Evolutionary conservation across 2,113 vertebrate species (phyloP).

Genomic region (Indicator maculatus): DNA sequence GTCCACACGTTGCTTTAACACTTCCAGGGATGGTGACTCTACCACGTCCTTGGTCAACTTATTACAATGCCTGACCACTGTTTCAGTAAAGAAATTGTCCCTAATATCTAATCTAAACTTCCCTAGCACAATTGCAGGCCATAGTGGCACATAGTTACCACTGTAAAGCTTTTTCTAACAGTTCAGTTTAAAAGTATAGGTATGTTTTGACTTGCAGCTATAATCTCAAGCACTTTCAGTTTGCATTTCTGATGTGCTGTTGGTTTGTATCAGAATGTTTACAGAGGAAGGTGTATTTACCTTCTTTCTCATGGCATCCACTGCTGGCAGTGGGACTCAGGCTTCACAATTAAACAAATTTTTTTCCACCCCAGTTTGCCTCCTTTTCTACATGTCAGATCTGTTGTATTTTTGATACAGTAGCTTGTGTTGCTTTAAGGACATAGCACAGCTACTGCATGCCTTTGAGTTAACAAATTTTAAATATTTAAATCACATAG

Average conservation of each 20-base stretch:
- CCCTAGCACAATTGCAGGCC: too few relatives aligned
- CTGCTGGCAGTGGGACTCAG: background rate
- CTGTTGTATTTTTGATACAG: conserved; percentile 18
- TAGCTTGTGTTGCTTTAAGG: conserved; percentile 1
- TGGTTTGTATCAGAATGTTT: background rate
- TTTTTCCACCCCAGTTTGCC: background rate
- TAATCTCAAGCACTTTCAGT: background rate
- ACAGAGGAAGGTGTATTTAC: background rate
- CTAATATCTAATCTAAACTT: too few relatives aligned
- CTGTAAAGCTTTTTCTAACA: background rate
- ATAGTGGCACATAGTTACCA: background rate
- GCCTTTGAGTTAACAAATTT: background rate
- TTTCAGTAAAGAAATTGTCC: too few relatives aligned
- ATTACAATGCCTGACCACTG: too few relatives aligned
- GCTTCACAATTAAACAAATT: background rate
- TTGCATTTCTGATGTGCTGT: background rate
- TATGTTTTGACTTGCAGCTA: background rate
- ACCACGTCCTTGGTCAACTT: too few relatives aligned
- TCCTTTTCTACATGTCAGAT: conserved; percentile 10
- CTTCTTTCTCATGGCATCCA: background rate
- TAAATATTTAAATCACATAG: background rate
- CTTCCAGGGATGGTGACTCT: too few relatives aligned
- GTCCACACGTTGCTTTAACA: too few relatives aligned
- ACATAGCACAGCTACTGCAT: background rate
- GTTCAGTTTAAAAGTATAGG: background rate